Conservation (phyloP, 2,113 vertebrate species). For the Procavia capensis region DNA sequence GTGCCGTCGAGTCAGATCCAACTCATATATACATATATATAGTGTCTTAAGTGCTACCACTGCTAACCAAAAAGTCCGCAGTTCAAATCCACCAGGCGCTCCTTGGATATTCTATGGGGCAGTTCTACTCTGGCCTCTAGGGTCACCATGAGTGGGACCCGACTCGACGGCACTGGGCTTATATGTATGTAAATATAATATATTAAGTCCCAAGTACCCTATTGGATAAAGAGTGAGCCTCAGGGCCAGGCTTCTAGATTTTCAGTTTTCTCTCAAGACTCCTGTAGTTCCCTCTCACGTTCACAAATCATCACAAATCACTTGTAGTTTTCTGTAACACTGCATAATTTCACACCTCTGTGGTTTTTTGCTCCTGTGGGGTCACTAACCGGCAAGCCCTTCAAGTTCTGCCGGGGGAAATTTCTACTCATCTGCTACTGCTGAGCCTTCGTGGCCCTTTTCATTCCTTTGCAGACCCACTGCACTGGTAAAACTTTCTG, state of each 20-base stretch:
- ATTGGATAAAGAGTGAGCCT: background rate
- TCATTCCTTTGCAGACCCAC: background rate
- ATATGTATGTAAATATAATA: too few species aligned
- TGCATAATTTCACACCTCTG: background rate
- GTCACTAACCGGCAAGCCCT: background rate
- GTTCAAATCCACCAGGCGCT: too few species aligned
- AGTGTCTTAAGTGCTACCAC: too few species aligned
- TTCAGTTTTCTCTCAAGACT: slow-evolving; percentile 26
- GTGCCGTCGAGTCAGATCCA: too few species aligned
- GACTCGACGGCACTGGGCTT: too few species aligned
- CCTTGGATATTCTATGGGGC: too few species aligned
- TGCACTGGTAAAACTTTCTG: background rate
- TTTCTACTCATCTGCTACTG: background rate
- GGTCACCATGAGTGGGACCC: too few species aligned
- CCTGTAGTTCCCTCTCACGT: background rate
- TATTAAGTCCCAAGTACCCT: background rate
- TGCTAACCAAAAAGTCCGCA: too few species aligned
- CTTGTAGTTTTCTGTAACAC: background rate
- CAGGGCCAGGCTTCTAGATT: background rate
- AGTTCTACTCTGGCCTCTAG: too few species aligned
- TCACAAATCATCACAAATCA: background rate
- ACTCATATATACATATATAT: too few species aligned
- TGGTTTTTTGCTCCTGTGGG: background rate
- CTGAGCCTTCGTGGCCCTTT: background rate
- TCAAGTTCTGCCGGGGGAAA: background rate